Percentiles rank a stretch among this genome's conserved stretches.
Conservation (phyloP, 2,113 vertebrate species). For the Gavia stellata region DNA sequence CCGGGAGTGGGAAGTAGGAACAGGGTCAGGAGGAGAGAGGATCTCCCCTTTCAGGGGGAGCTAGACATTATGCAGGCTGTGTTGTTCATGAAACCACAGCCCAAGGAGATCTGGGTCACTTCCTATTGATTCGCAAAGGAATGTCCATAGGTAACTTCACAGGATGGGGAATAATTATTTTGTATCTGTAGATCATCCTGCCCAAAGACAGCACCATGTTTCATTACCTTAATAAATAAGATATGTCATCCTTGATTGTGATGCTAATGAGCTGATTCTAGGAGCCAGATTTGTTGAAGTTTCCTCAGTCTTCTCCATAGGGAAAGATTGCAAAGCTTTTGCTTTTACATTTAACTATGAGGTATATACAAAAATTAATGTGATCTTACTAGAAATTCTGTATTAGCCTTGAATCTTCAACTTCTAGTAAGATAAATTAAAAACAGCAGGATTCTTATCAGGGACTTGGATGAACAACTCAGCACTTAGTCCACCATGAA, state of each 20-base stretch:
- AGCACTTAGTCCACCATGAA: background rate
- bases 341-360: background rate
- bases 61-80: background rate
- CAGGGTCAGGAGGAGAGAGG: background rate
- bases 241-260: background rate
- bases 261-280: background rate
- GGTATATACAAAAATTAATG: background rate
- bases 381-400: background rate
- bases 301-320: background rate
- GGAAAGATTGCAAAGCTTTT: background rate
- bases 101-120: background rate
- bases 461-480: background rate
- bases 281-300: background rate
- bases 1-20: background rate
- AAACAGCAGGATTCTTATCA: background rate
- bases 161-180: background rate
- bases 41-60: background rate
- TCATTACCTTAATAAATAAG: background rate
- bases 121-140: background rate
- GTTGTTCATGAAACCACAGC: background rate
- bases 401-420: background rate
- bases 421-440: background rate
- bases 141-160: background rate
- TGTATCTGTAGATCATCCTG: background rate
- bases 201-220: background rate